Evolutionary conservation across 2,113 vertebrate species (phyloP).

Genomic region (Ailuropoda melanoleuca): DNA sequence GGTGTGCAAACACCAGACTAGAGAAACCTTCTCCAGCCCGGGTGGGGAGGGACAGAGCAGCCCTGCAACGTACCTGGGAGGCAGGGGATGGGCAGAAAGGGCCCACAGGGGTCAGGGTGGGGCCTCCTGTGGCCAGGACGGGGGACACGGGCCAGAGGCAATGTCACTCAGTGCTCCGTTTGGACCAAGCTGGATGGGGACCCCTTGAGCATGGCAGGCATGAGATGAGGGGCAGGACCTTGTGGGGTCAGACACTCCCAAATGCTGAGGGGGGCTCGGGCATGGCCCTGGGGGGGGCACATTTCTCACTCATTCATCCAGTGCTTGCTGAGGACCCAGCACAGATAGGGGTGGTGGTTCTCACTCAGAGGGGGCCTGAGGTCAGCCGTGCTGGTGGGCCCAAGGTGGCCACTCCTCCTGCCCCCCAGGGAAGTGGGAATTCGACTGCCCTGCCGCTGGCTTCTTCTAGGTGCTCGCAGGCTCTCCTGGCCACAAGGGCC

Average conservation of each 20-base stretch:
- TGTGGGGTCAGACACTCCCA: neutral
- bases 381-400: neutral
- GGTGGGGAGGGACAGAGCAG: no score
- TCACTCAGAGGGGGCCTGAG: neutral
- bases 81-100: no score
- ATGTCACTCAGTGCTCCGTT: neutral
- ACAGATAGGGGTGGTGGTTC: neutral
- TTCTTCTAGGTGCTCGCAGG: neutral
- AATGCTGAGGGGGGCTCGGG: neutral
- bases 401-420: neutral
- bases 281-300: neutral
- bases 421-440: neutral
- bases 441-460: neutral
- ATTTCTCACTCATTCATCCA: neutral
- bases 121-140: no score
- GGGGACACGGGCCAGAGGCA: neutral
- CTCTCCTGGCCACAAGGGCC: neutral
- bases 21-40: neutral
- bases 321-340: neutral
- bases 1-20: no score
- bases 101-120: no score
- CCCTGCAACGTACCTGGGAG: no score
- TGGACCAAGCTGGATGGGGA: neutral
- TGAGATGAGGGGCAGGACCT: no score
- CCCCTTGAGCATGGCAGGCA: neutral